Conservation (phyloP, 2,113 vertebrate species). For the Stegastes partitus region DNA sequence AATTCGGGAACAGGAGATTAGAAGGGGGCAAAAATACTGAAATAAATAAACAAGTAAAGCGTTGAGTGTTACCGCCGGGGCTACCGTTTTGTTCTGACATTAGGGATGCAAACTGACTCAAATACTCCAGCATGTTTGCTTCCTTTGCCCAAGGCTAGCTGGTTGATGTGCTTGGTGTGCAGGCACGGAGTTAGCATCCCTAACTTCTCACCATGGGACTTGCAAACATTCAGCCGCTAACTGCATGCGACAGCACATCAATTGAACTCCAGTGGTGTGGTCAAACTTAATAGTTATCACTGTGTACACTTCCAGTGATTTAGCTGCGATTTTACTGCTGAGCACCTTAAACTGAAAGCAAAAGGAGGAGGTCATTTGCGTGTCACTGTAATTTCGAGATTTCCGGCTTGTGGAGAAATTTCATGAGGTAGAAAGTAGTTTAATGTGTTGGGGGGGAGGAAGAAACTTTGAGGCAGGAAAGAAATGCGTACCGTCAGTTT, state of each 20-base stretch:
- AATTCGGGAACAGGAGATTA: conserved; percentile 88
- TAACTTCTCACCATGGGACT: conserved; percentile 76
- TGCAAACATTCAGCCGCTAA: conserved; percentile 70
- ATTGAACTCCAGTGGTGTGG: conserved; percentile 77
- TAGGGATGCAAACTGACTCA: conserved; percentile 85
- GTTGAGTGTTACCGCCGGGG: conserved; percentile 83
- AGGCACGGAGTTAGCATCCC: conserved; percentile 64
- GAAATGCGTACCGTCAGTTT: not conserved
- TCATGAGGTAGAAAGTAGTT: conserved; percentile 49
- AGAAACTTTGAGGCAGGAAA: rapidly evolving
- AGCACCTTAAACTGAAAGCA: conserved; percentile 50
- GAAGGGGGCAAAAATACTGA: conserved; percentile 83
- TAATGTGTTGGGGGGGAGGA: not conserved
- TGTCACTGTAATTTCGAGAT: conserved; percentile 41
- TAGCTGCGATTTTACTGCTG: conserved; percentile 52
- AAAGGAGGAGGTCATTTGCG: conserved; percentile 49
- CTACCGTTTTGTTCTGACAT: conserved; percentile 84
- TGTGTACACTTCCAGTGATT: conserved; percentile 50
- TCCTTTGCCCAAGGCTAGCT: conserved; percentile 82
- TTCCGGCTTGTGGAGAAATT: conserved; percentile 37
- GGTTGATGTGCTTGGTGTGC: conserved; percentile 76
- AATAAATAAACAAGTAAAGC: conserved; percentile 86
- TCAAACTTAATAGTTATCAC: conserved; percentile 69
- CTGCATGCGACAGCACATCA: conserved; percentile 62
- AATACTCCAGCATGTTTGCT: conserved; percentile 72